phyloP scores from a whole-genome alignment of 2,797 vertebrate genomes.

The Ctenosaura bakeri region DNA sequence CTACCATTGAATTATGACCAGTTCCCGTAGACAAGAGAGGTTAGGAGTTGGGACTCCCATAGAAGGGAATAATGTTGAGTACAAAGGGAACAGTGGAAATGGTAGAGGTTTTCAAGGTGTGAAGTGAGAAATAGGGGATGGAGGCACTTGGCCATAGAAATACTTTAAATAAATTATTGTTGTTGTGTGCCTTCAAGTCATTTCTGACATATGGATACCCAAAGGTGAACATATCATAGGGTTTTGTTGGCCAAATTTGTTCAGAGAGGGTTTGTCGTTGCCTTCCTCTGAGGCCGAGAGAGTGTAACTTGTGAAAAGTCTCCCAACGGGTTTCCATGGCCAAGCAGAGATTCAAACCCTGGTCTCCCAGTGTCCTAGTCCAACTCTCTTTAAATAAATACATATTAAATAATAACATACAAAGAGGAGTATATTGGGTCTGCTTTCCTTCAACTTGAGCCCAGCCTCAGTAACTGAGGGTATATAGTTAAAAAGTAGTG shows the following conservation, averaged over 20 bases:
- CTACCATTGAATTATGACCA: background rate
- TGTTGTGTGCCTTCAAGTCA: too few relatives aligned
- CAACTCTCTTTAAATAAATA: background rate
- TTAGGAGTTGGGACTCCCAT: background rate
- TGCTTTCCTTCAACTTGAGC: too few relatives aligned
- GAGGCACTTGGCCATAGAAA: background rate
- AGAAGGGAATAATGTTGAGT: background rate
- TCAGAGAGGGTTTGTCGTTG: too few relatives aligned
- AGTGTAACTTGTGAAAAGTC: too few relatives aligned
- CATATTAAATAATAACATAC: too few relatives aligned
- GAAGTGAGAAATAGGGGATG: background rate
- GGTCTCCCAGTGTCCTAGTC: too few relatives aligned
- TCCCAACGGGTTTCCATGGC: too few relatives aligned
- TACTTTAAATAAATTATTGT: background rate
- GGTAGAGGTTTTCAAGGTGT: background rate
- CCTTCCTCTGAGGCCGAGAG: too few relatives aligned
- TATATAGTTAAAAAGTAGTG: background rate
- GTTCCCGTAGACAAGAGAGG: background rate
- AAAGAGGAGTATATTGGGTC: background rate
- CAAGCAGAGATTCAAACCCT: too few relatives aligned
- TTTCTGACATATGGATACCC: too few relatives aligned
- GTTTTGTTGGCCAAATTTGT: too few relatives aligned
- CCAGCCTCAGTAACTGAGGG: background rate
- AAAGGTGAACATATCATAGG: too few relatives aligned
- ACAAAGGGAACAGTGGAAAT: background rate